These are phyloP conservation scores for Andrena bicolor DNA, from an alignment of 2,888 invertebrate genomes.

Conservation along the genomic window DNA sequence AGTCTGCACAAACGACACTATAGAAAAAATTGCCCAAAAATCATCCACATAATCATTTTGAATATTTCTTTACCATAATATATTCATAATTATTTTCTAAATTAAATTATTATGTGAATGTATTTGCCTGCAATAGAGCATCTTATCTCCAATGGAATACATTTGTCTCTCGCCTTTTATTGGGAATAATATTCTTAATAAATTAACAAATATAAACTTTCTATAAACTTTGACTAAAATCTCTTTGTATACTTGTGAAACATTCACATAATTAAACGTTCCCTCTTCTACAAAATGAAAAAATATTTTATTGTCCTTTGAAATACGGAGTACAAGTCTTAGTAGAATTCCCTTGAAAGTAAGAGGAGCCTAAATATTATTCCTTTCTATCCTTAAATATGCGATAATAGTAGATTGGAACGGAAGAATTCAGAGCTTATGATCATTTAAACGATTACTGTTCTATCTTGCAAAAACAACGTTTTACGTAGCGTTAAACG, in stretches of 20 bases:
- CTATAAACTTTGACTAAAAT: not conserved
- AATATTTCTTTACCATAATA: no score
- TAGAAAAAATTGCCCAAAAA: no score
- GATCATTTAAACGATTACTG: not conserved
- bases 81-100: not conserved
- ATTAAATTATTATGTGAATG: constrained; percentile 9
- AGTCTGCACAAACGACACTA: no score
- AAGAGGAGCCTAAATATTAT: not conserved
- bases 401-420: not conserved
- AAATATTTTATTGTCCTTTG: constrained; percentile 3
- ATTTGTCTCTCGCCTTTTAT: not conserved
- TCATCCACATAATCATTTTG: no score
- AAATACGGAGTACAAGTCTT: constrained; percentile 9
- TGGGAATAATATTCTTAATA: constrained; percentile 2
- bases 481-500: constrained; percentile 13
- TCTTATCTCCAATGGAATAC: not conserved
- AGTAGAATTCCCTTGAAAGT: not conserved
- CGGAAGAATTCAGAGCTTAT: not conserved
- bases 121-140: not conserved
- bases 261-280: constrained; percentile 3
- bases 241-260: not conserved
- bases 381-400: not conserved
- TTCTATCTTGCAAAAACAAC: constrained; percentile 1
- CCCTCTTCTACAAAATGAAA: not conserved
- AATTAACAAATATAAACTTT: not conserved